These are phyloP conservation scores for Trichogramma dendrolimi DNA, from an alignment of 2,888 invertebrate species.

Conservation along the genomic window DNA sequence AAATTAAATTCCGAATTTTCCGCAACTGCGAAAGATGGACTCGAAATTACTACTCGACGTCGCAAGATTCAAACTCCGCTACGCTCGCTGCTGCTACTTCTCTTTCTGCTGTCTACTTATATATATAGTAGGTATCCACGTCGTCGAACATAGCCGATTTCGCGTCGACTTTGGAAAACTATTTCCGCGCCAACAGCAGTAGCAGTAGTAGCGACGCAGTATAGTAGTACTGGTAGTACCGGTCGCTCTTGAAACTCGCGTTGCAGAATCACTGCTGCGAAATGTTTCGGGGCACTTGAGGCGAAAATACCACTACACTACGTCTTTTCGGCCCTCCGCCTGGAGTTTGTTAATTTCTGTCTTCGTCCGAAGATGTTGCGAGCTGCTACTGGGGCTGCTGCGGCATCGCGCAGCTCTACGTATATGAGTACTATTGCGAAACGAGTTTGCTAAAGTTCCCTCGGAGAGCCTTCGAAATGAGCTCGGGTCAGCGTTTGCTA, in stretches of 20 bases:
- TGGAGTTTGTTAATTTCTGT: conserved; percentile 25
- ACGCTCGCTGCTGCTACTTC: too few relatives aligned
- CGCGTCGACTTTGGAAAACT: conserved; percentile 22
- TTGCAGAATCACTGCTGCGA: neutral
- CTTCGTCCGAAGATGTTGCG: neutral
- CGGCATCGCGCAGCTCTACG: conserved; percentile 1
- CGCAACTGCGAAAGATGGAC: neutral
- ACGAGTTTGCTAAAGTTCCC: conserved; percentile 18
- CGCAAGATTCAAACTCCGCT: too few relatives aligned
- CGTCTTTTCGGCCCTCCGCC: conserved; percentile 13
- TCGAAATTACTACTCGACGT: conserved; percentile 12
- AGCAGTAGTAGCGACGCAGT: neutral
- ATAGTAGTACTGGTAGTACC: too few relatives aligned
- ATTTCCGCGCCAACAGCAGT: conserved; percentile 10
- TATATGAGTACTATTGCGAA: neutral
- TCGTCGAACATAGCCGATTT: neutral
- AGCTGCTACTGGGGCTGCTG: neutral
- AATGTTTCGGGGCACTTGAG: conserved; percentile 2
- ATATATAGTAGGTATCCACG: too few relatives aligned
- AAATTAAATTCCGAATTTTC: conserved; percentile 28
- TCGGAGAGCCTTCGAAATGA: neutral
- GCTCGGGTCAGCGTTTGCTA: conserved; percentile 2
- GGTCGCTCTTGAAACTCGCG: too few relatives aligned
- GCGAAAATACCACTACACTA: neutral
- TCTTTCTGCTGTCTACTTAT: too few relatives aligned